Percentiles rank a stretch among this genome's conserved stretches.
These are phyloP conservation scores for Protodeltote pygarga DNA, from an alignment of 2,888 invertebrate genomes.

Conservation along the genomic window DNA sequence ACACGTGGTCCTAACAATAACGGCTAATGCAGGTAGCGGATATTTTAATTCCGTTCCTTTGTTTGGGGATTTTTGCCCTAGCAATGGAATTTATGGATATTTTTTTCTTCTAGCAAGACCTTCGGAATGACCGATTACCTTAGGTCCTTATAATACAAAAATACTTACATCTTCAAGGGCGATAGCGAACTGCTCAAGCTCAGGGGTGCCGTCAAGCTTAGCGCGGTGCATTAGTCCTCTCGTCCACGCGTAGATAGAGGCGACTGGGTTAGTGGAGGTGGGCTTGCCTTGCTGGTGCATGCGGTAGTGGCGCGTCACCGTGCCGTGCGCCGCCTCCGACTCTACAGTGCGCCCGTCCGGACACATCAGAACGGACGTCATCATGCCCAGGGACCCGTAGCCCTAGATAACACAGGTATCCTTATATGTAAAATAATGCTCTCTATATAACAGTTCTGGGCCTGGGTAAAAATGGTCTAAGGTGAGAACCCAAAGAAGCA, in stretches of 20 bases:
- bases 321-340: conserved; percentile 97
- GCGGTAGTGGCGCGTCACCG: conserved; percentile 95
- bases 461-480: too few relatives aligned
- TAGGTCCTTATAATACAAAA: too few relatives aligned
- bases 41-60: too few relatives aligned
- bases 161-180: conserved; percentile 88
- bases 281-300: conserved; percentile 94
- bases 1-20: too few relatives aligned
- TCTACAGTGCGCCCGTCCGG: conserved; percentile 95
- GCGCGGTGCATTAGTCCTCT: conserved; percentile 94
- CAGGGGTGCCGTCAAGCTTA: conserved; percentile 92
- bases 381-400: conserved; percentile 94
- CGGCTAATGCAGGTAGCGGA: too few relatives aligned
- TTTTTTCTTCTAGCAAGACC: too few relatives aligned
- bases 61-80: too few relatives aligned
- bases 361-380: conserved; percentile 96
- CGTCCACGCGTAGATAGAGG: conserved; percentile 97
- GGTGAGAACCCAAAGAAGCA: too few relatives aligned
- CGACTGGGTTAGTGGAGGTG: conserved; percentile 96
- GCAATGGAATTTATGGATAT: too few relatives aligned
- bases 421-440: background rate
- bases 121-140: too few relatives aligned
- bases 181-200: conserved; percentile 90
- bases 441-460: too few relatives aligned
- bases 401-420: conserved; percentile 69